Conservation (phyloP, 2,888 invertebrate species). For the Ecliptopera silaceata region DNA sequence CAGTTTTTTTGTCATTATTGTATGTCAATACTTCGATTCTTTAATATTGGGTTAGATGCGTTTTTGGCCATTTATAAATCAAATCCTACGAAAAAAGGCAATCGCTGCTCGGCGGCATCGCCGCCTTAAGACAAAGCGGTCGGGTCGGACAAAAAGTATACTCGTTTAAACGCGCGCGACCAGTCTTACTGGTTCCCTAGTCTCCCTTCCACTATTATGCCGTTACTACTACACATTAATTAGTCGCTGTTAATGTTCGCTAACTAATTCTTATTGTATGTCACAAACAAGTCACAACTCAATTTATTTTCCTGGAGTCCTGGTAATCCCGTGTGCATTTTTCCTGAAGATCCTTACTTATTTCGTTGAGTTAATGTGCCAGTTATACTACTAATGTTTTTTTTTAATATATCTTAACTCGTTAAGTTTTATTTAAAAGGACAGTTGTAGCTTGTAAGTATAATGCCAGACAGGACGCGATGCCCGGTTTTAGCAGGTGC, state of each 20-base stretch:
- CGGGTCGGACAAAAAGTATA: slow-evolving; percentile 60
- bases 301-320: slow-evolving; percentile 10
- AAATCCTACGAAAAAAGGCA: too few species aligned
- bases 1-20: too few species aligned
- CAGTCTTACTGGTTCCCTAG: slow-evolving; percentile 66
- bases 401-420: too few species aligned
- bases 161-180: slow-evolving; percentile 43
- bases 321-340: slow-evolving; percentile 10
- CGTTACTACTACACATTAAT: slow-evolving; percentile 47
- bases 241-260: slow-evolving; percentile 1
- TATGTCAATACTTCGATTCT: too few species aligned
- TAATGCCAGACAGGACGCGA: slow-evolving; percentile 28
- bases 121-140: slow-evolving; percentile 25
- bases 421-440: neutral
- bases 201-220: slow-evolving; percentile 29
- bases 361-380: neutral
- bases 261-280: too few species aligned
- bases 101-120: neutral
- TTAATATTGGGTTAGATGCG: too few species aligned
- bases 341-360: neutral
- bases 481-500: slow-evolving; percentile 56
- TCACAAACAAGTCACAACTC: neutral
- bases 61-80: too few species aligned
- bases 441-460: slow-evolving; percentile 2
- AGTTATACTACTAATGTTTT: neutral